Evolutionary conservation across 92 coral and sea anemone genomes (phyloP), one percentile per base, ranked within the genome.

Genomic region (Heteractis magnifica): DNA sequence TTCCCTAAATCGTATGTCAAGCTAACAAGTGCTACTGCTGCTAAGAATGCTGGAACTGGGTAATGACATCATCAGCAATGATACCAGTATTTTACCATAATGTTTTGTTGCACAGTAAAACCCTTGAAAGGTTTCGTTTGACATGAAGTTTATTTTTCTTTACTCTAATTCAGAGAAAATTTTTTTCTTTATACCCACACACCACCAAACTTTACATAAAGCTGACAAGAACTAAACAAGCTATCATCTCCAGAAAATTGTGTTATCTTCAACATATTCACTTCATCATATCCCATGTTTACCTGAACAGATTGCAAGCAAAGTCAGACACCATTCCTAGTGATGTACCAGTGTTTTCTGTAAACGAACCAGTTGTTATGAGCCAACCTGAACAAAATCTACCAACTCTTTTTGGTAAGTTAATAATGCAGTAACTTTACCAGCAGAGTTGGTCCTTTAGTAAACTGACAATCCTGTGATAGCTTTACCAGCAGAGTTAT

Each of bases 1-100:
- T 93, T 91, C 81, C 94, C 97, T 41, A 92, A 94, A 86, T 90
- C 98, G 0, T 92, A 92, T 18, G 95, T 92, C 65, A 94, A 92
- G 81, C 83, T 92, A 51, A 81, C 88, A 51, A 85, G 85, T 23
- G 83, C 65, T 65, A 51, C 77, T 26, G 79, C 79, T 44, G 49
- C 79, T n/a, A 90, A 87, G 84, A 82, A 68, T 26, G 23, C 49
- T 68, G 73, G 13, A 68, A 12, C 90, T 21, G 93, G 88, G 92
- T 84, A 82, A 83, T 91, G 64, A 49, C 14, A 58, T 34, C 19
- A 34, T 18, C n/a, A 18, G 21, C 4, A 12, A 18, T 34, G 44
- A 34, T 34, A 34, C 44, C 44, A 34, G 3, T 34, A 34, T 34
- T 34, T 34, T 34, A 34, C 44, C 44, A 34, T 34, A 34, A 1